Evolutionary conservation across 1,140 invertebrate species (phyloP).

Genomic region (Nymphalis io): DNA sequence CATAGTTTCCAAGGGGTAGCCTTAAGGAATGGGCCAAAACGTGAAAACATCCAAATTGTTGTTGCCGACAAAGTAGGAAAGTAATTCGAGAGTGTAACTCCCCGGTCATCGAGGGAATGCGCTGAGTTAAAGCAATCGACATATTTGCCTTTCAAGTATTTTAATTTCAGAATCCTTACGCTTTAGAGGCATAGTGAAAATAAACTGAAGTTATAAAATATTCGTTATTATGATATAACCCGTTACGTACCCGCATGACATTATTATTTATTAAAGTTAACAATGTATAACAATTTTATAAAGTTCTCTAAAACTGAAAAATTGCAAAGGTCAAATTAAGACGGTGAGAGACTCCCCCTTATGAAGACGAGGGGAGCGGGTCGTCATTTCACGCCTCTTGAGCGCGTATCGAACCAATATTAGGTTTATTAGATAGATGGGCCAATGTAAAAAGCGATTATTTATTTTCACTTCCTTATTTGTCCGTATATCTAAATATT

Average conservation of each 20-base stretch:
- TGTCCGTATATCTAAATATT: slow-evolving; percentile 27
- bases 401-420: slow-evolving; percentile 73
- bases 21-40: slow-evolving; percentile 55
- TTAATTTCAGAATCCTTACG: slow-evolving; percentile 6
- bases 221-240: no score
- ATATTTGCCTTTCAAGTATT: slow-evolving; percentile 5
- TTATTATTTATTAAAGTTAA: neutral
- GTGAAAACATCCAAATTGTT: slow-evolving; percentile 65
- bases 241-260: neutral
- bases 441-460: slow-evolving; percentile 60
- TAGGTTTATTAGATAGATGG: slow-evolving; percentile 75
- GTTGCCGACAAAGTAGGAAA: slow-evolving; percentile 40
- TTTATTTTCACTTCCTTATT: slow-evolving; percentile 57
- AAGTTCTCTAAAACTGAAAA: slow-evolving; percentile 40
- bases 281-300: neutral
- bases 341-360: slow-evolving; percentile 43
- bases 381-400: slow-evolving; percentile 65
- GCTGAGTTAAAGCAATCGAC: slow-evolving; percentile 38
- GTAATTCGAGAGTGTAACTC: slow-evolving; percentile 59
- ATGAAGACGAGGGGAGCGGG: slow-evolving; percentile 43
- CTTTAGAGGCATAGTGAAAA: neutral
- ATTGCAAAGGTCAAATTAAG: slow-evolving; percentile 47
- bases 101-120: slow-evolving; percentile 50
- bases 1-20: slow-evolving; percentile 57
- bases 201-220: neutral